Evolutionary conservation across 2,888 invertebrate genomes (phyloP).

Genomic region (Oegoconia quadripuncta): DNA sequence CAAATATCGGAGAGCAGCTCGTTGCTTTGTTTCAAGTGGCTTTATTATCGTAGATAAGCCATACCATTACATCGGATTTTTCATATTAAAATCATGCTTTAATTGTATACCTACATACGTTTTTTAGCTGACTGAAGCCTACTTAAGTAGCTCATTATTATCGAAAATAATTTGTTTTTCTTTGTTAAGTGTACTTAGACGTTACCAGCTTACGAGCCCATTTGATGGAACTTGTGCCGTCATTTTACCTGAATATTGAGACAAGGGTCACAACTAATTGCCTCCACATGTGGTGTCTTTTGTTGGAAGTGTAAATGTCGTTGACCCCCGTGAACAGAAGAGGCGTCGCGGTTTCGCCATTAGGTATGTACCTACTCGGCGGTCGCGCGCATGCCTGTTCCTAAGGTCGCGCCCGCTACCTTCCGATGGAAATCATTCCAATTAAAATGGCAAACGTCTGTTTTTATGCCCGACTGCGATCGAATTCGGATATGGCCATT

Average conservation of each 20-base stretch:
- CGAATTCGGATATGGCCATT: slow-evolving; percentile 9
- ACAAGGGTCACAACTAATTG: slow-evolving; percentile 5
- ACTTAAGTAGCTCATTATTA: no score
- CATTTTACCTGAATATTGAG: background rate
- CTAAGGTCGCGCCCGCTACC: slow-evolving; percentile 62
- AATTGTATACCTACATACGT: no score
- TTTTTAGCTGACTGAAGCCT: no score
- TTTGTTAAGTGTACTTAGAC: no score
- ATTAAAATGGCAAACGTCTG: slow-evolving; percentile 54
- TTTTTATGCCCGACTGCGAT: slow-evolving; percentile 23
- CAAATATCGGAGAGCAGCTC: no score
- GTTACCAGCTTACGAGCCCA: no score
- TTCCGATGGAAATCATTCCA: slow-evolving; percentile 61
- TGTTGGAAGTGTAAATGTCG: slow-evolving; percentile 54
- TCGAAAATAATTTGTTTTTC: no score
- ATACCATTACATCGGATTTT: no score
- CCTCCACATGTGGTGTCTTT: slow-evolving; percentile 33
- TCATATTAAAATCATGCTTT: no score
- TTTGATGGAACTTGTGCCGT: no score
- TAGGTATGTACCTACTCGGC: slow-evolving; percentile 55
- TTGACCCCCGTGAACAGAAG: slow-evolving; percentile 60
- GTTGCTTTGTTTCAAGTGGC: no score
- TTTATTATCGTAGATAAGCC: no score
- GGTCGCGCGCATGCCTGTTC: slow-evolving; percentile 71
- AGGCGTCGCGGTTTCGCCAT: slow-evolving; percentile 56